Conservation (phyloP, 30 jellyfish, hydroid and myxozoan species). For the Cassiopea xamachana region DNA sequence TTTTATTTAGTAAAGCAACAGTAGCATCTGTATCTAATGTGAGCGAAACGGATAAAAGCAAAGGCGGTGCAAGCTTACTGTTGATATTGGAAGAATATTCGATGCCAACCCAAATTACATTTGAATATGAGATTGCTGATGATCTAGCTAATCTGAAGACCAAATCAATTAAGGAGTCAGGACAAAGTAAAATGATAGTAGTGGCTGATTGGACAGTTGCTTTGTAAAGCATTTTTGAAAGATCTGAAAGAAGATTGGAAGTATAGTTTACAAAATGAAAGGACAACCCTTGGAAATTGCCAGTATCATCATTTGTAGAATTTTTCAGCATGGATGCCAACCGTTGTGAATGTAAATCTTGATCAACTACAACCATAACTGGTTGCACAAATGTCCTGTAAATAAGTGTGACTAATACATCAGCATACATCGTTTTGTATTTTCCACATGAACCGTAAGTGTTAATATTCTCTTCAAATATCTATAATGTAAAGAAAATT, state of each 20-base stretch:
- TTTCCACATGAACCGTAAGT: too few relatives aligned
- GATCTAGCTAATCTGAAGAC: conserved; percentile 1
- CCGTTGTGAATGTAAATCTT: not conserved
- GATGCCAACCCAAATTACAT: conserved; percentile 4
- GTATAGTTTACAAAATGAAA: not conserved
- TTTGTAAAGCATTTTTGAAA: not conserved
- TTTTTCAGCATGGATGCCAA: not conserved
- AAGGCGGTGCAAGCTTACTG: not conserved
- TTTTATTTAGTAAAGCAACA: not conserved
- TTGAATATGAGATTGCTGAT: not conserved
- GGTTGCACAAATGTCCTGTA: not conserved
- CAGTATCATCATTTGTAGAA: not conserved
- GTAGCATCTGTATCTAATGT: not conserved
- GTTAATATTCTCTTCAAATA: too few relatives aligned
- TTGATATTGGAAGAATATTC: not conserved
- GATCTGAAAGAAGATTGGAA: not conserved
- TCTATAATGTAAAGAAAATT: too few relatives aligned
- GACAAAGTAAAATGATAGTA: conserved; percentile 5
- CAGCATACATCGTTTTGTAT: too few relatives aligned
- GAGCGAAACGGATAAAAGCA: not conserved
- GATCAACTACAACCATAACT: conserved; percentile 7
- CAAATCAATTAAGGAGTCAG: conserved; percentile 7
- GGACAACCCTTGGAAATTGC: not conserved
- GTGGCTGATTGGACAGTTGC: not conserved
- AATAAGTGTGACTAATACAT: not conserved